Evolutionary conservation across 2,888 invertebrate species (phyloP), one percentile per base, ranked within the genome.

Genomic region (Lepidocyrtoides sp.): DNA sequence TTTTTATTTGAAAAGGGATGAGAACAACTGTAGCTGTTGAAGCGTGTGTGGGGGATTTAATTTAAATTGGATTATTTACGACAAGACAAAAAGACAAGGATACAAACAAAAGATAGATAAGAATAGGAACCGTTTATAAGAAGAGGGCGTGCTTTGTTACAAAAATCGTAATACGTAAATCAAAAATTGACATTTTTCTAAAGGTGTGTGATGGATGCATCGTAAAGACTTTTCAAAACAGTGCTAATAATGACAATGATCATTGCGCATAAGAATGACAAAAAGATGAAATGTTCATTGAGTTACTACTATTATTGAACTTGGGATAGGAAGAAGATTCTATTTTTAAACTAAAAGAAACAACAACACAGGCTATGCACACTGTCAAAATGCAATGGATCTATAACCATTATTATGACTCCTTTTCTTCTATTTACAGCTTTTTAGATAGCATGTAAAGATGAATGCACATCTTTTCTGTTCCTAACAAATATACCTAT

Each of bases 31-130:
- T n/a, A n/a, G n/a, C n/a, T 63, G 44, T 32, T 57, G 63, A 17
- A 20, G 32, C 17, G 51, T 79, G 54, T 86, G 57, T 86, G 86
- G 57, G 84, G 88, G 91, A 81, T 90, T 92, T 91, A 91, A 92
- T 92, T 91, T 92, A 90, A 91, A 91, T 92, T 92, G 84, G 89
- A 86, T 91, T 89, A 91, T 91, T 79, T 79, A 79, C 79, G 57
- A 54, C 23, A 36, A 36, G 36, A 36, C 2, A 36, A 36, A 75
- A 75, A 10, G 77, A 77, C 17, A 51, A 20, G 14, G 75, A 75
- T 75, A 23, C 12, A 29, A 7, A 29, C n/a, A 60, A 60, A 60
- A 60, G 26, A 4, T 3, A 10, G 4, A 0, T 0, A 12, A 75
- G 26, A 48, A 75, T 12, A 20, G 44, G 14, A 41, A 20, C n/a